phyloP scores from a whole-genome alignment of 2,797 vertebrate species.

The Phoxinus dragarum region DNA sequence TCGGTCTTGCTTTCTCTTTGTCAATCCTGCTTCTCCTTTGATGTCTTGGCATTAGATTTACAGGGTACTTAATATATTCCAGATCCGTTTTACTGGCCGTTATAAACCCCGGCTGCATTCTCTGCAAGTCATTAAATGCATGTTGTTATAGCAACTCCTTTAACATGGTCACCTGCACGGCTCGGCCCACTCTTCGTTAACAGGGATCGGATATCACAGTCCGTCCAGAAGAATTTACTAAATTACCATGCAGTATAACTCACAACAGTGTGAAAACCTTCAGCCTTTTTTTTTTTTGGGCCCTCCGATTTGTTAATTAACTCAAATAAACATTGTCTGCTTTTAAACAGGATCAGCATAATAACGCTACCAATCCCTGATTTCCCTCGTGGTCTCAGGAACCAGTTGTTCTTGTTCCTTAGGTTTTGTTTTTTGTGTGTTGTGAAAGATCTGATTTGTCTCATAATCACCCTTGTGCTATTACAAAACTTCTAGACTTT shows the following conservation, averaged over 20 bases:
- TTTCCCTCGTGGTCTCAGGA: background rate
- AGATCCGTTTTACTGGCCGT: slow-evolving; percentile 73
- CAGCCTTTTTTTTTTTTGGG: background rate
- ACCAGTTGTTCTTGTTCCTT: background rate
- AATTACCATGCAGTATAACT: background rate
- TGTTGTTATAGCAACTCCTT: slow-evolving; percentile 65
- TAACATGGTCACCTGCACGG: slow-evolving; percentile 66
- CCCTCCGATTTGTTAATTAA: background rate
- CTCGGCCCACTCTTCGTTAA: slow-evolving; percentile 31
- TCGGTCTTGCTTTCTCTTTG: slow-evolving; percentile 61
- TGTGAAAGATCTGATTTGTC: slow-evolving; percentile 10
- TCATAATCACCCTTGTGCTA: background rate
- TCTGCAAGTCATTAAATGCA: slow-evolving; percentile 70
- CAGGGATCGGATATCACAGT: slow-evolving; percentile 17
- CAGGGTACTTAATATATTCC: slow-evolving; percentile 70
- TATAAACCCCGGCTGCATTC: slow-evolving; percentile 62
- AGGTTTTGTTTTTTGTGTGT: background rate
- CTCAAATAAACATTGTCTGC: slow-evolving; percentile 8
- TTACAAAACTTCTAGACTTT: background rate
- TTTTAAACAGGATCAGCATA: background rate
- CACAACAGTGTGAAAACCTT: background rate
- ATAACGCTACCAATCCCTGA: background rate
- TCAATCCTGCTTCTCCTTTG: slow-evolving; percentile 66
- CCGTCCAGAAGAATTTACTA: background rate
- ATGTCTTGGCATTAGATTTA: slow-evolving; percentile 72